phyloP scores from a whole-genome alignment of 1,140 invertebrate species.

The Drosophila tani region DNA sequence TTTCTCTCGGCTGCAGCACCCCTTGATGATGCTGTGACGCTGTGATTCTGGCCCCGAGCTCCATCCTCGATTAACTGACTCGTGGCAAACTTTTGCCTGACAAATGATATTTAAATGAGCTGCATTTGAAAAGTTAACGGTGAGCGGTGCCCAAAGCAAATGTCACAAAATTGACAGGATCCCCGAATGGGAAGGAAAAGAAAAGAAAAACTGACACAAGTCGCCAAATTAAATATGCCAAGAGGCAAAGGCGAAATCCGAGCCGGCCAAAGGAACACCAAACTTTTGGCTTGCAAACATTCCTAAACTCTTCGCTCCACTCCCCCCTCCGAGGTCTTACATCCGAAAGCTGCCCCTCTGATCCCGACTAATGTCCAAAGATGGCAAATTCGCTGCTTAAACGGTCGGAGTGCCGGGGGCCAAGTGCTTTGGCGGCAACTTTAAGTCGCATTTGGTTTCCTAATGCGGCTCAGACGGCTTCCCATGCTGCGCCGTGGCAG shows the following conservation, averaged over 20 bases:
- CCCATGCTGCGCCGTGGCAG: constrained; percentile 11
- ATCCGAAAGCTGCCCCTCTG: neutral
- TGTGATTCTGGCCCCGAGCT: constrained; percentile 1
- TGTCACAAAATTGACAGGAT: constrained; percentile 71
- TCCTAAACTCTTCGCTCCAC: constrained; percentile 56
- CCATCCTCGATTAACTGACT: constrained; percentile 38
- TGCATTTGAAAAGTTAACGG: constrained; percentile 73
- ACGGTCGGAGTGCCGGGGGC: constrained; percentile 41
- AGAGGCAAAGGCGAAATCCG: constrained; percentile 63
- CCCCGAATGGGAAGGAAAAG: constrained; percentile 19
- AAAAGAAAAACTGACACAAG: constrained; percentile 59
- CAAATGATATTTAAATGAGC: constrained; percentile 81
- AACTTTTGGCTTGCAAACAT: constrained; percentile 62
- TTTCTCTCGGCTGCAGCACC: neutral
- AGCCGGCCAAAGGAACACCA: constrained; percentile 56
- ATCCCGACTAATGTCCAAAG: constrained; percentile 40
- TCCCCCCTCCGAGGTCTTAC: neutral
- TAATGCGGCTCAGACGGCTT: constrained; percentile 53
- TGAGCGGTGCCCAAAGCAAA: constrained; percentile 47
- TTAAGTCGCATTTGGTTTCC: constrained; percentile 62
- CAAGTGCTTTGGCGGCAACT: constrained; percentile 33
- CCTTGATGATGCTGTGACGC: neutral
- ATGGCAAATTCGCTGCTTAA: constrained; percentile 62
- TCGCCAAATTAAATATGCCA: constrained; percentile 79
- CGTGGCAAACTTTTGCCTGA: constrained; percentile 51